Evolutionary conservation across 35 echinoderm and acorn worm species (phyloP).

Genomic region (Apostichopus californicus): DNA sequence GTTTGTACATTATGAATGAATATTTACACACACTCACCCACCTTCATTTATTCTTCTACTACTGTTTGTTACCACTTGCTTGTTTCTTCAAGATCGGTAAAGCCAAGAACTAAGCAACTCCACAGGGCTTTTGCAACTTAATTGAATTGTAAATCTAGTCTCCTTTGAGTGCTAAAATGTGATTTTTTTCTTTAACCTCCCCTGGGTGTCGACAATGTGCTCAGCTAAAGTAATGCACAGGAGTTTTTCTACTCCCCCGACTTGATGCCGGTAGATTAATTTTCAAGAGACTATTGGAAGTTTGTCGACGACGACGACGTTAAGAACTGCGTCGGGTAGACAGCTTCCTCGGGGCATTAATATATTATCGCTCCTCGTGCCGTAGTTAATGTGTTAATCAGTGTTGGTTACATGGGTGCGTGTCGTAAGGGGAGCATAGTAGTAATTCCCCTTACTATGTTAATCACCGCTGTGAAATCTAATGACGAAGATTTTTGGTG

Average conservation of each 20-base stretch:
- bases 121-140: not conserved
- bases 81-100: not conserved
- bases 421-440: not conserved
- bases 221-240: not conserved
- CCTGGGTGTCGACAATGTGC: not conserved
- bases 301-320: not conserved
- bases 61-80: not conserved
- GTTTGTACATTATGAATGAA: not conserved
- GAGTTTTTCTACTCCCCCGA: not conserved
- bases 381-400: not conserved
- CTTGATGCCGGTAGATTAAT: not conserved
- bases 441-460: not conserved
- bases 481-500: not conserved
- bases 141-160: slow-evolving; percentile 48
- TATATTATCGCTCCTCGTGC: not conserved
- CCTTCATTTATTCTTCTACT: not conserved
- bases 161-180: not conserved
- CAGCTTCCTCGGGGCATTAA: not conserved
- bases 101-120: not conserved
- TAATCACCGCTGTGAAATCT: not conserved
- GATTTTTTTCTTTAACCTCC: not conserved
- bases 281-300: not conserved
- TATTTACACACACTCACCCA: not conserved
- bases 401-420: not conserved
- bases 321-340: not conserved